phyloP scores from a whole-genome alignment of 1,140 invertebrate species.

The Atta texana region DNA sequence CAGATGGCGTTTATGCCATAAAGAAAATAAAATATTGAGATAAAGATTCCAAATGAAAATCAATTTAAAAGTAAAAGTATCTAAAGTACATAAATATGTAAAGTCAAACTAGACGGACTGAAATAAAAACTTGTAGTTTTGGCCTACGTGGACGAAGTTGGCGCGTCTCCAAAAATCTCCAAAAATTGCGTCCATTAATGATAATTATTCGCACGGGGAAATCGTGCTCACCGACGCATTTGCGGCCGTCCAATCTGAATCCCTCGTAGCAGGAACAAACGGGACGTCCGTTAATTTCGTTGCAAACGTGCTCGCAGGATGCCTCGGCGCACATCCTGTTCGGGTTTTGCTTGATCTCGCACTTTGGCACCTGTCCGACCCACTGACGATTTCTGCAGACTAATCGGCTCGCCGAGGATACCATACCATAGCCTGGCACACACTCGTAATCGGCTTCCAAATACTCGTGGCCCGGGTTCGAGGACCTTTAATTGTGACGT shows the following conservation, averaged over 20 bases:
- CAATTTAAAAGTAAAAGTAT: background rate
- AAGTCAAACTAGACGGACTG: background rate
- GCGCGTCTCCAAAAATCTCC: background rate
- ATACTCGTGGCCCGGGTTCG: constrained; percentile 82
- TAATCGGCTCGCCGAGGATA: constrained; percentile 76
- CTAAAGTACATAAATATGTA: background rate
- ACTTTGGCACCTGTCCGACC: constrained; percentile 83
- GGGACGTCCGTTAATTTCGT: constrained; percentile 82
- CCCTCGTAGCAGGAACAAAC: constrained; percentile 86
- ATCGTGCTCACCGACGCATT: constrained; percentile 81
- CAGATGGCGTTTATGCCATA: background rate
- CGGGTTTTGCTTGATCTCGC: constrained; percentile 77
- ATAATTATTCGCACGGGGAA: background rate
- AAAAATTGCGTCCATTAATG: background rate
- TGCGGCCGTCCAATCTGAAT: constrained; percentile 79
- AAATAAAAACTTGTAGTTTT: background rate
- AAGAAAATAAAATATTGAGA: background rate
- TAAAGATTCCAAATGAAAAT: background rate
- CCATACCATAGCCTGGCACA: constrained; percentile 80
- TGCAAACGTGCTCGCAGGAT: constrained; percentile 85
- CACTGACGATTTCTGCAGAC: constrained; percentile 83
- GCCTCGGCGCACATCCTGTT: constrained; percentile 77
- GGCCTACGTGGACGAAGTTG: background rate
- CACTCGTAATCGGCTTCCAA: constrained; percentile 85
- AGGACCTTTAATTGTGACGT: constrained; percentile 77